Conservation (phyloP, 2,797 vertebrate genomes). For the Danio choprae region DNA sequence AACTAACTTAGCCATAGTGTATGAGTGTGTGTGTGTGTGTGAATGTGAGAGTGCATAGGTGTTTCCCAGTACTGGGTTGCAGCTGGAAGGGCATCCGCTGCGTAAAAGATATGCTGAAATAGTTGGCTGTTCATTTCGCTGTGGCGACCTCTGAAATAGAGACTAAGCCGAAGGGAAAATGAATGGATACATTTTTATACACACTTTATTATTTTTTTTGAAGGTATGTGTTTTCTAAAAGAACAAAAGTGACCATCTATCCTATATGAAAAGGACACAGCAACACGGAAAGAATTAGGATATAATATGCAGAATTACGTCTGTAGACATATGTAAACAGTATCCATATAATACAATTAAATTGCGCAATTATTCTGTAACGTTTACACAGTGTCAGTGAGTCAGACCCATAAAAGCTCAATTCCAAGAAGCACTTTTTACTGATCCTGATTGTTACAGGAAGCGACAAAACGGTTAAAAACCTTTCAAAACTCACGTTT, state of each 20-base stretch:
- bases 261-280: background rate
- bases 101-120: too few species aligned
- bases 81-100: too few species aligned
- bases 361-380: slow-evolving; percentile 15
- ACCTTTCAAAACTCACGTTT: slow-evolving; percentile 32
- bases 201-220: too few species aligned
- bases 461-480: slow-evolving; percentile 50
- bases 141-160: too few species aligned
- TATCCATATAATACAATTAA: background rate
- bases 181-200: too few species aligned
- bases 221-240: background rate
- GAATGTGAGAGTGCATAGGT: too few species aligned
- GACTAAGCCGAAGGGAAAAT: too few species aligned
- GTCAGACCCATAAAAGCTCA: slow-evolving; percentile 33
- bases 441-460: slow-evolving; percentile 31
- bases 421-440: slow-evolving; percentile 50
- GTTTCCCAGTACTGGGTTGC: too few species aligned
- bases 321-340: background rate
- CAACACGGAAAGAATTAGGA: background rate
- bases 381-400: slow-evolving; percentile 24
- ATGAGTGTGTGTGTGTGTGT: too few species aligned
- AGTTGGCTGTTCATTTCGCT: too few species aligned
- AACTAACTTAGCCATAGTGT: too few species aligned
- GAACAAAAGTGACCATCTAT: background rate
- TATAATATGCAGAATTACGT: background rate